Conservation (phyloP, 2,113 vertebrate species). For the Erythrocercus mccallii region DNA sequence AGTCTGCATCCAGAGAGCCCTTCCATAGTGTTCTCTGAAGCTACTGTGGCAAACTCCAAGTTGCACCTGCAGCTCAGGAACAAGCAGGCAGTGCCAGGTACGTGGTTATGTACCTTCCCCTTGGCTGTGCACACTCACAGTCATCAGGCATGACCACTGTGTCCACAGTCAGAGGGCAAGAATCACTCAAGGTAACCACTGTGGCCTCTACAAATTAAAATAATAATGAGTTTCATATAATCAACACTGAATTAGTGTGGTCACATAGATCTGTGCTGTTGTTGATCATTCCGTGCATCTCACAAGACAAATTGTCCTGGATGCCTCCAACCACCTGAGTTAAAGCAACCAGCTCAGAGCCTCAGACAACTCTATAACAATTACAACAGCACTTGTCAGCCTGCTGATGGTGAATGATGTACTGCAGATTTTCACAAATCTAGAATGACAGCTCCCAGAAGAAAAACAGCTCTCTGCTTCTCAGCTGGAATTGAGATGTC, state of each 20-base stretch:
- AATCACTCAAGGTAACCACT: background rate
- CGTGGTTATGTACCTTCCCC: background rate
- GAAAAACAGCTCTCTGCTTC: background rate
- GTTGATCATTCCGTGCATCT: background rate
- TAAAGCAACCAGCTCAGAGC: background rate
- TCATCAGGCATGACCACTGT: background rate
- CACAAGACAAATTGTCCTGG: background rate
- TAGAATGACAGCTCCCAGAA: background rate
- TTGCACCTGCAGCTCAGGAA: background rate
- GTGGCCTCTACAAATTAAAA: background rate
- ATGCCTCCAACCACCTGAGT: background rate
- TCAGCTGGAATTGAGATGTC: background rate
- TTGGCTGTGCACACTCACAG: background rate
- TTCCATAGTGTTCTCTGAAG: background rate
- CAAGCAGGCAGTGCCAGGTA: background rate
- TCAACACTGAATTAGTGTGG: background rate
- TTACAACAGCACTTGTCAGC: background rate
- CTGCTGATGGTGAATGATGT: background rate
- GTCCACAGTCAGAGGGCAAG: background rate
- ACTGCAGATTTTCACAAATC: background rate
- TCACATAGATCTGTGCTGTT: background rate
- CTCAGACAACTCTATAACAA: background rate
- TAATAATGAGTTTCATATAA: background rate
- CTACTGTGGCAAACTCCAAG: background rate
- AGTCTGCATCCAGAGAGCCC: background rate